Evolutionary conservation across 2,113 vertebrate species (phyloP).

Genomic region (Manacus vitellinus): DNA sequence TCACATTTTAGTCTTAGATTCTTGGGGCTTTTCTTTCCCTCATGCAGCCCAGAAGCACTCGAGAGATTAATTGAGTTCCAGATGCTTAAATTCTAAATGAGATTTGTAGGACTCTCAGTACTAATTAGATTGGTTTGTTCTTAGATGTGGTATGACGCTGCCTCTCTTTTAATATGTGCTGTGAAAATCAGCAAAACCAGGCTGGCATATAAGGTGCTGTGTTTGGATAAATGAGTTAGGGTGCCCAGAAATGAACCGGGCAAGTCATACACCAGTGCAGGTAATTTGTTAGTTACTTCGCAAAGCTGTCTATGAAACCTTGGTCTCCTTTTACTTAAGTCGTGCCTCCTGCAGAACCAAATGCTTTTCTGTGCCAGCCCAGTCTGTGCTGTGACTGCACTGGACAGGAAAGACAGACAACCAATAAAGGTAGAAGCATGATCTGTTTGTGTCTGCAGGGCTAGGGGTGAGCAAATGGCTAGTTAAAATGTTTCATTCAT

Average conservation of each 20-base stretch:
- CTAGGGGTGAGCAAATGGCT: background rate
- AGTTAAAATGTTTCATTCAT: background rate
- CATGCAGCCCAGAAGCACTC: background rate
- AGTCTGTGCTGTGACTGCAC: background rate
- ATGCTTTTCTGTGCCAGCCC: background rate
- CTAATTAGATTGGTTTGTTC: background rate
- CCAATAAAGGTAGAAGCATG: fast-evolving
- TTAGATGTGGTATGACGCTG: background rate
- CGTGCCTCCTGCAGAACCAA: background rate
- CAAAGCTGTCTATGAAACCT: background rate
- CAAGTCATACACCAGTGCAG: background rate
- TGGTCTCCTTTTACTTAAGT: background rate
- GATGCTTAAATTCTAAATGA: background rate
- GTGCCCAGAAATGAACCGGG: fast-evolving
- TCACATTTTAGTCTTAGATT: background rate
- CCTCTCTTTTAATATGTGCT: background rate
- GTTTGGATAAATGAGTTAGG: background rate
- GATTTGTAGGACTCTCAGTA: background rate
- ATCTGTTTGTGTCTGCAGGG: background rate
- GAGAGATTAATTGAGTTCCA: background rate
- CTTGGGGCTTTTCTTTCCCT: background rate
- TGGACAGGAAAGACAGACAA: background rate
- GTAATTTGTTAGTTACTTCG: background rate
- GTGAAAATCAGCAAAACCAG: background rate
- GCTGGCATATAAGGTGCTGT: background rate